Conservation (phyloP, 2,888 invertebrate species). For the Drosophila aldrichi region DNA sequence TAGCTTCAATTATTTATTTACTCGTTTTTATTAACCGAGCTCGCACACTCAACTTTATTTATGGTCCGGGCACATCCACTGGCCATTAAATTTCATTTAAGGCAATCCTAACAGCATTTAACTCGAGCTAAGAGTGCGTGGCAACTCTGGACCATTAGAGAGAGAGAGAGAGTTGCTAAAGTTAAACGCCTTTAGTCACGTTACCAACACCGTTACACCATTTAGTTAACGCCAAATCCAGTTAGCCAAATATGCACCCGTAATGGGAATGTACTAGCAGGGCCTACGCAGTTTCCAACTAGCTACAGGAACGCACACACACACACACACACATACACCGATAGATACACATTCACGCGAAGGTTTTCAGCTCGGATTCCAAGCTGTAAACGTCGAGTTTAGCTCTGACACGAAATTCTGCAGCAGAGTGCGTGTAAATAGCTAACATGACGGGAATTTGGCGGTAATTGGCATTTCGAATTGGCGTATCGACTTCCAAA, state of each 20-base stretch:
- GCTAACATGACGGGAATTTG: constrained; percentile 58
- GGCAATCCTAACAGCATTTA: neutral
- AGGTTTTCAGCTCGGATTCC: constrained; percentile 3
- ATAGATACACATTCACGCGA: constrained; percentile 2
- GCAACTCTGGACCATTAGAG: constrained; percentile 7
- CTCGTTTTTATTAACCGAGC: neutral
- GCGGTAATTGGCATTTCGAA: constrained; percentile 69
- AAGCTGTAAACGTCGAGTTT: constrained; percentile 10
- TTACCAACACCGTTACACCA: constrained; percentile 16
- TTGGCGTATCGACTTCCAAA: constrained; percentile 24
- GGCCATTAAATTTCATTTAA: constrained; percentile 2
- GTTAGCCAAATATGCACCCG: constrained; percentile 55
- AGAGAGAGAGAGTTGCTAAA: neutral
- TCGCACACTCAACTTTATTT: neutral
- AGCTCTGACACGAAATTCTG: constrained; percentile 7
- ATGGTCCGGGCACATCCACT: neutral
- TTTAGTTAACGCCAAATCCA: constrained; percentile 44
- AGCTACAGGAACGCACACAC: neutral
- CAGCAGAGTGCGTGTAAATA: constrained; percentile 46
- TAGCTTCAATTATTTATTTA: neutral
- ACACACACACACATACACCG: neutral
- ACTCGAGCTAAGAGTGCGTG: neutral
- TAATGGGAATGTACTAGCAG: constrained; percentile 50
- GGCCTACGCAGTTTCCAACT: constrained; percentile 55
- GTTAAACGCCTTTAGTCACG: constrained; percentile 22